Base-by-base conservation (phyloP, 2,113 vertebrate genomes). In the Misgurnus mizolepis region DNA sequence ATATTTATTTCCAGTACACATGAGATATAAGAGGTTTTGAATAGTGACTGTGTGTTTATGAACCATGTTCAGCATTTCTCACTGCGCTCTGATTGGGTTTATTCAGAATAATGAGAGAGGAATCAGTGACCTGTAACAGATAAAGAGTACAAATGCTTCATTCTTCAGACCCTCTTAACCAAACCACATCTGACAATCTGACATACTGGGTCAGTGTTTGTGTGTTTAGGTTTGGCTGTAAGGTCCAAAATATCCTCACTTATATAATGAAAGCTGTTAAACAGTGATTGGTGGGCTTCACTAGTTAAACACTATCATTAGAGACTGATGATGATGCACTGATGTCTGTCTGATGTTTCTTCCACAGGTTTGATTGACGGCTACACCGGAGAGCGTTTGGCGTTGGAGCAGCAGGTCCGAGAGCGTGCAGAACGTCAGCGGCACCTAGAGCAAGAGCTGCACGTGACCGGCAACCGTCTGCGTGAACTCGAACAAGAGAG, bases 401-500 rank as follows among this genome's bases (percentile, higher is more conserved):
- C 88, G 39, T 86, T 95, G 90, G 96, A 98, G 92, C 94, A 95
- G 74, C 94, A 95, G 49, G 90, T 98, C 56, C 94, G 92, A 76
- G 96, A 97, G 82, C 94, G 94, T 87, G 95, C 95, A 49, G 93
- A 93, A 61, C 93, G 96, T 75, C 95, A 95, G 76, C 88, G 95
- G 64, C 94, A 88, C 71, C 94, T 98, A 53, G 95, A 98, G 84
- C 95, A 94, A 85, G 96, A 98, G 82, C 88, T 99, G 79, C 93
- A 90, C 86, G 90, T 94, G 86, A 95, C 95, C 80, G 87, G 90
- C 89, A 95, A 90, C 86, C 95, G 94, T 68, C 94, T 99, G 81
- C 94, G 94, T 73, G 96, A 99, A 84, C 87, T 99, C 86, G 97
- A 98, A 84, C 93, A 94, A 88, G 96, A 99, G 76, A 91, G 92